Percentiles rank a stretch among this genome's conserved stretches.
Conservation (phyloP, 2,113 vertebrate genomes). For the Pycnonotus jocosus region DNA sequence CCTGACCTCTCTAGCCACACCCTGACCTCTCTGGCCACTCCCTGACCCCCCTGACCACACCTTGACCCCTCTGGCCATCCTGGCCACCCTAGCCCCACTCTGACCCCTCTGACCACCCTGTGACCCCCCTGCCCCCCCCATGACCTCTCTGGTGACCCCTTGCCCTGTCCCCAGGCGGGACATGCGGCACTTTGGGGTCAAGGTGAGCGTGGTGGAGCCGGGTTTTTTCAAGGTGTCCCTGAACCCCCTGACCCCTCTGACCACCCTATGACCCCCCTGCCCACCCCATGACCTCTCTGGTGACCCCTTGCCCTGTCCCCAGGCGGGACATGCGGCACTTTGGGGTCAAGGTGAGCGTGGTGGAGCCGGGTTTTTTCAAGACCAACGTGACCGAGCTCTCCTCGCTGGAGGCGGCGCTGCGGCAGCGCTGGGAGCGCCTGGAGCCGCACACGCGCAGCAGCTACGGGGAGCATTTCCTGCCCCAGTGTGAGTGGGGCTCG, state of each 20-base stretch:
- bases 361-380: slow-evolving; percentile 81
- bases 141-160: too few relatives aligned
- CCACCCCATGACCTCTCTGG: too few relatives aligned
- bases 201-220: slow-evolving; percentile 87
- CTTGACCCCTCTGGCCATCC: too few relatives aligned
- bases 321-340: slow-evolving; percentile 89
- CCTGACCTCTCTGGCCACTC: too few relatives aligned
- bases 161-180: slow-evolving; percentile 74
- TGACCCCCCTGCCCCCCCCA: too few relatives aligned
- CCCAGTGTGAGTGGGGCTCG: slow-evolving; percentile 79
- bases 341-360: slow-evolving; percentile 85
- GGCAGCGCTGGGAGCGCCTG: slow-evolving; percentile 82
- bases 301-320: neutral
- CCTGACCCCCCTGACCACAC: too few relatives aligned
- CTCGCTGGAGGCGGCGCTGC: slow-evolving; percentile 75
- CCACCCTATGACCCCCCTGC: too few relatives aligned
- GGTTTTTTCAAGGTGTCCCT: slow-evolving; percentile 70
- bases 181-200: slow-evolving; percentile 83
- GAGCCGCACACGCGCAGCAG: slow-evolving; percentile 76
- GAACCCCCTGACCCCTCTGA: too few relatives aligned
- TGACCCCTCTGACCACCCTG: too few relatives aligned
- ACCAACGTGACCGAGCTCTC: slow-evolving; percentile 81
- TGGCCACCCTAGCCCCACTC: too few relatives aligned
- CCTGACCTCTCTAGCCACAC: too few relatives aligned
- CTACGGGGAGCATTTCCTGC: slow-evolving; percentile 86